Conservation (phyloP, 2,797 vertebrate genomes). For the Epinephelus coioides region DNA sequence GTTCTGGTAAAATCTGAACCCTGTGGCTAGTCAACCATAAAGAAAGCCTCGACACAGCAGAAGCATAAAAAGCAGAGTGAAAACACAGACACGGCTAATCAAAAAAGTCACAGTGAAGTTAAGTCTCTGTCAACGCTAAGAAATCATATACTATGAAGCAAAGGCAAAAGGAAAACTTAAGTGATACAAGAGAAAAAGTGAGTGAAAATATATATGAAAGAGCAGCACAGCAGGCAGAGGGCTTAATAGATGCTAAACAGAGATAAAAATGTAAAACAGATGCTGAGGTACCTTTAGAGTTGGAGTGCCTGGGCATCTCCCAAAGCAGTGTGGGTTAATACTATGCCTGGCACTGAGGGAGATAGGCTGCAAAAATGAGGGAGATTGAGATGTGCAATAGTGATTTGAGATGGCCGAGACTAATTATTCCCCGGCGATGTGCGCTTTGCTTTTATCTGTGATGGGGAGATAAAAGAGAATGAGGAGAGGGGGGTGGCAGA, state of each 20-base stretch:
- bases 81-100: constrained; percentile 47
- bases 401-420: constrained; percentile 72
- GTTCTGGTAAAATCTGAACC: constrained; percentile 49
- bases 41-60: constrained; percentile 47
- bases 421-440: constrained; percentile 77
- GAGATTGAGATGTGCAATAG: constrained; percentile 60
- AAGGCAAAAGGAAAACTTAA: constrained; percentile 23
- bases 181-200: not conserved
- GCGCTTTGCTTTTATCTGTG: constrained; percentile 70
- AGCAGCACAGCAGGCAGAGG: constrained; percentile 15
- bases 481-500: constrained; percentile 26
- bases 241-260: constrained; percentile 53
- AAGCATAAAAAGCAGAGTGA: constrained; percentile 27
- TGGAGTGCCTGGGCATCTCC: constrained; percentile 44
- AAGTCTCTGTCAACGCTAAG: constrained; percentile 28
- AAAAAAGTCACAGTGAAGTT: constrained; percentile 45
- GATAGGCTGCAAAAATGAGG: constrained; percentile 63
- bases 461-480: constrained; percentile 70
- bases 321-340: constrained; percentile 64
- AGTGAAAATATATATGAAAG: constrained; percentile 29
- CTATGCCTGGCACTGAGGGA: constrained; percentile 44
- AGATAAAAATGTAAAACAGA: constrained; percentile 63
- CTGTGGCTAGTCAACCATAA: constrained; percentile 56
- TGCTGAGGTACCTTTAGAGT: constrained; percentile 49
- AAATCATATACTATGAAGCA: constrained; percentile 18